phyloP scores from a whole-genome alignment of 2,888 invertebrate genomes.

The Ceriagrion tenellum region DNA sequence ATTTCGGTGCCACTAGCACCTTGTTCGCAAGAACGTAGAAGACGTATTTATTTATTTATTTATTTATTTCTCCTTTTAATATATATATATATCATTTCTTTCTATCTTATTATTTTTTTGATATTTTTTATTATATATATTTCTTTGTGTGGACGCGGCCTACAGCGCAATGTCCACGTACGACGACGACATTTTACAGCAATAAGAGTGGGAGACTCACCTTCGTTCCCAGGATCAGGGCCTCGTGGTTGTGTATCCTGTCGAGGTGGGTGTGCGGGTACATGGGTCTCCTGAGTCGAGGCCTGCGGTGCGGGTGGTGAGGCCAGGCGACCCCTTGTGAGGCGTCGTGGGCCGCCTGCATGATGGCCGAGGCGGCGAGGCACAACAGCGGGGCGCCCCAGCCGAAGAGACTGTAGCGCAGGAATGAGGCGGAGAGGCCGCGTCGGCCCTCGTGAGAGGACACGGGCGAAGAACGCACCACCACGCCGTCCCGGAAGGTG shows the following conservation, averaged over 20 bases:
- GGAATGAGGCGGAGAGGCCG: slow-evolving; percentile 76
- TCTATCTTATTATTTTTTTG: no score
- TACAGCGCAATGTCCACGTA: no score
- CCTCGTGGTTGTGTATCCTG: slow-evolving; percentile 33
- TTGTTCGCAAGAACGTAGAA: no score
- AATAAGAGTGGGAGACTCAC: not conserved
- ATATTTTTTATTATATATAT: no score
- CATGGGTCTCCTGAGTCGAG: not conserved
- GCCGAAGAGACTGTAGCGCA: slow-evolving; percentile 82
- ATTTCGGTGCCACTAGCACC: no score
- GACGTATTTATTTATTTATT: no score
- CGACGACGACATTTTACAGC: no score
- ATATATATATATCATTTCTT: no score
- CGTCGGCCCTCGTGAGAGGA: slow-evolving; percentile 77
- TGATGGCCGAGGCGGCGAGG: slow-evolving; percentile 79
- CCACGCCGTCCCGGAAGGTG: slow-evolving; percentile 77
- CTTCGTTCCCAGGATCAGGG: slow-evolving; percentile 24
- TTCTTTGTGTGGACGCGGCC: no score
- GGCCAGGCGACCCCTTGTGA: not conserved
- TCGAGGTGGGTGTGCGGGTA: slow-evolving; percentile 1
- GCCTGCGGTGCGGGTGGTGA: not conserved
- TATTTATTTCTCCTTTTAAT: no score
- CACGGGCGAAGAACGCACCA: slow-evolving; percentile 77
- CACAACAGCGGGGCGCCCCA: slow-evolving; percentile 84
- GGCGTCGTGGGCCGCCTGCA: slow-evolving; percentile 79